A percentile compares a stretch with the other conserved stretches of the same genome.
Evolutionary conservation across 1,140 invertebrate species (phyloP).

Genomic region (Drosophila obscura): DNA sequence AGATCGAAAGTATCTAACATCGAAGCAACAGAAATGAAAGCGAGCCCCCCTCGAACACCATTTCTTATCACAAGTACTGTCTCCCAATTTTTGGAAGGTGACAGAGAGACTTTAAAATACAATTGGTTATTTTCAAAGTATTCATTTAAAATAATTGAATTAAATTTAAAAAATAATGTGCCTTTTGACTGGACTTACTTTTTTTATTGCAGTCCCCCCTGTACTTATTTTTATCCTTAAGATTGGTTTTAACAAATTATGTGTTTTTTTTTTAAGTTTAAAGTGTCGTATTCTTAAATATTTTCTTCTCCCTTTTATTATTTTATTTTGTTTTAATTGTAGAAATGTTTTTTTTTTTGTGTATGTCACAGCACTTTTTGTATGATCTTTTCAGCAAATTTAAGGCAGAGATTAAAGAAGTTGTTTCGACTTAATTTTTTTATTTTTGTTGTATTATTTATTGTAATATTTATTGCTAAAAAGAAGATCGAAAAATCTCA

Average conservation of each 20-base stretch:
- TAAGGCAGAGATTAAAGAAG: slow-evolving; percentile 12
- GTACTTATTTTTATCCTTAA: too few relatives aligned
- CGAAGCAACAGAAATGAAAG: too few relatives aligned
- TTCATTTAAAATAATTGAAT: background rate
- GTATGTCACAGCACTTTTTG: slow-evolving; percentile 57
- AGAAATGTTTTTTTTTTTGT: slow-evolving; percentile 20
- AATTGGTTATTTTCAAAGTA: background rate
- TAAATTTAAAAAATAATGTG: background rate
- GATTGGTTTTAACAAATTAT: too few relatives aligned
- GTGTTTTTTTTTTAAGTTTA: slow-evolving; percentile 31
- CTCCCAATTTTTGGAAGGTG: too few relatives aligned
- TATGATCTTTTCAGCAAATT: slow-evolving; percentile 43
- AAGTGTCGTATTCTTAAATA: slow-evolving; percentile 18
- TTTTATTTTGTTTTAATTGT: slow-evolving; percentile 15
- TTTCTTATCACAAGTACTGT: too few relatives aligned
- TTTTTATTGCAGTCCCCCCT: too few relatives aligned
- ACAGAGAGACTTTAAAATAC: background rate
- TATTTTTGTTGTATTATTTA: slow-evolving; percentile 19
- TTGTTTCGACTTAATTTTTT: slow-evolving; percentile 14
- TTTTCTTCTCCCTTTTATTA: slow-evolving; percentile 15
- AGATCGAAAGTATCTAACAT: too few relatives aligned
- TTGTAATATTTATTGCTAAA: background rate
- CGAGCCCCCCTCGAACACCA: too few relatives aligned
- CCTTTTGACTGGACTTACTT: too few relatives aligned
- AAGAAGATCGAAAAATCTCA: too few relatives aligned